Evolutionary conservation across 30 jellyfish, hydroid and myxozoan genomes (phyloP).

Genomic region (Aurelia aurita complex sp. Pacific): DNA sequence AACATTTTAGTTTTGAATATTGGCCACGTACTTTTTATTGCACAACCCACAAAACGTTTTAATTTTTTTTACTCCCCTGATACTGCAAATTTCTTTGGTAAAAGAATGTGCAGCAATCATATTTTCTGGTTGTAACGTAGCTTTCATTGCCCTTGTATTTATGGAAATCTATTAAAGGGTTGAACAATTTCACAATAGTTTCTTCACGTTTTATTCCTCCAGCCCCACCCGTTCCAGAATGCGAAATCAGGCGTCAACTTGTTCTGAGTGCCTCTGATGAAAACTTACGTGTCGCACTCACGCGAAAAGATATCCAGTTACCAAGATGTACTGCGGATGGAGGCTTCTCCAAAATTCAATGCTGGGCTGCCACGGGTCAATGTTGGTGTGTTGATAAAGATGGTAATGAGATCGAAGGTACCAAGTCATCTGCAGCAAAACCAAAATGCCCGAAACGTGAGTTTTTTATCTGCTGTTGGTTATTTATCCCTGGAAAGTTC

Average conservation of each 20-base stretch:
- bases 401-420: constrained; percentile 81
- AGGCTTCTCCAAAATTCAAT: constrained; percentile 53
- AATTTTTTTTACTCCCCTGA: no score
- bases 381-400: constrained; percentile 95
- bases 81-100: no score
- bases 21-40: no score
- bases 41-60: no score
- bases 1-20: no score
- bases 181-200: neutral
- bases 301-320: constrained; percentile 16
- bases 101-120: no score
- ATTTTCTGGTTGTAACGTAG: no score
- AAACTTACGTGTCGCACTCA: constrained; percentile 8
- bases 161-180: no score
- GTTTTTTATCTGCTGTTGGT: neutral
- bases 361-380: constrained; percentile 49
- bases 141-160: no score
- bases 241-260: constrained; percentile 42
- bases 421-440: constrained; percentile 23
- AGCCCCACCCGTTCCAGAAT: constrained; percentile 56
- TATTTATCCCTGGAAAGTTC: no score
- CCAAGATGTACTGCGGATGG: constrained; percentile 76
- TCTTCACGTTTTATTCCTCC: neutral
- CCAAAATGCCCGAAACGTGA: constrained; percentile 86
- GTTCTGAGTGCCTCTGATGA: constrained; percentile 12